These are phyloP conservation scores for Panurus biarmicus DNA, from an alignment of 2,113 vertebrate species.

Conservation along the genomic window DNA sequence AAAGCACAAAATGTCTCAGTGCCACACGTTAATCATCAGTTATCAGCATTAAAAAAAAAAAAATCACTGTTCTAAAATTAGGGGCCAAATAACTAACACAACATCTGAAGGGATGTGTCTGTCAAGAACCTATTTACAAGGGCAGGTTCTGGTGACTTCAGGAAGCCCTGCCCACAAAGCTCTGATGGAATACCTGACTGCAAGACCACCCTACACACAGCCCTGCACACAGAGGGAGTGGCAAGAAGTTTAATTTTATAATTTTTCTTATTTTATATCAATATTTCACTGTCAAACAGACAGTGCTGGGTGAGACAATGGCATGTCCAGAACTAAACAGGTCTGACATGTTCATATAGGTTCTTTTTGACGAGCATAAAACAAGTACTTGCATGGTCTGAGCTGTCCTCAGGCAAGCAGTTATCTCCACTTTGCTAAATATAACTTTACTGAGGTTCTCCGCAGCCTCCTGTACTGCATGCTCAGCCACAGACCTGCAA, in stretches of 20 bases:
- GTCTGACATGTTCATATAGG: not conserved
- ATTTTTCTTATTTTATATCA: not conserved
- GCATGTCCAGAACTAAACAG: not conserved
- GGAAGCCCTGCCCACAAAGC: not conserved
- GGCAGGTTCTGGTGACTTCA: not conserved
- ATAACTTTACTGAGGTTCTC: not conserved
- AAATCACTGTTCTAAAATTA: not conserved
- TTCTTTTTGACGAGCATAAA: not conserved
- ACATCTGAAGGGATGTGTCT: not conserved
- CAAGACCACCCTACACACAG: not conserved
- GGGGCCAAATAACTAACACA: not conserved
- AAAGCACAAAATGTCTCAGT: not conserved
- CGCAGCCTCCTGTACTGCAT: not conserved
- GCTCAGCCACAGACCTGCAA: not conserved
- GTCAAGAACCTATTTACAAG: not conserved
- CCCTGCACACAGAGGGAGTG: fast-evolving
- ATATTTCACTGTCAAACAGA: not conserved
- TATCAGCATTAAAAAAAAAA: not conserved
- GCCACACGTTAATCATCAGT: not conserved
- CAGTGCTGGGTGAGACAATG: not conserved
- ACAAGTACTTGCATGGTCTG: not conserved
- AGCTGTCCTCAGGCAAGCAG: not conserved
- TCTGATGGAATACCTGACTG: not conserved
- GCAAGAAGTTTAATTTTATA: not conserved
- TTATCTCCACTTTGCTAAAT: not conserved